These are phyloP conservation scores for Rhabdophis nuchalis DNA, from an alignment of 2,797 vertebrate genomes.

Conservation along the genomic window DNA sequence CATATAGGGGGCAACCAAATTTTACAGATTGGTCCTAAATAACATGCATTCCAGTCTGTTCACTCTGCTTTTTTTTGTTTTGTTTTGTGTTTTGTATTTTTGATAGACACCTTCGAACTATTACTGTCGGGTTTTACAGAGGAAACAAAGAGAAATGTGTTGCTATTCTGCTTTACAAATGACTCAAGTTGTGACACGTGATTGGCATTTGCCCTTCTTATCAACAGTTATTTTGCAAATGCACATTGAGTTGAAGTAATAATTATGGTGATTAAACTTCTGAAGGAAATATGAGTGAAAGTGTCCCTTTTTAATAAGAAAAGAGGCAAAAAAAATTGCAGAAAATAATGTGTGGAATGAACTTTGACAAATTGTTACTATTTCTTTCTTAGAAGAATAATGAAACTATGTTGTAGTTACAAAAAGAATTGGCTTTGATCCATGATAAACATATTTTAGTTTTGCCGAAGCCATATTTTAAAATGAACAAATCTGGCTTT, in stretches of 20 bases:
- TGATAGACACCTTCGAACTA: background rate
- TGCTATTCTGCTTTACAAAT: background rate
- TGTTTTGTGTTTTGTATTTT: background rate
- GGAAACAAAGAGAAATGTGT: background rate
- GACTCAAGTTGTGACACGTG: background rate
- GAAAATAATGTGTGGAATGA: background rate
- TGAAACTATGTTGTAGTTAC: background rate
- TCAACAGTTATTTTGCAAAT: background rate
- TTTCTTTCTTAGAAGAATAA: background rate
- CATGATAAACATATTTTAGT: background rate
- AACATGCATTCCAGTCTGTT: background rate
- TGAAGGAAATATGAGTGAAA: slow-evolving; percentile 6
- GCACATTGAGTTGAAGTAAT: background rate
- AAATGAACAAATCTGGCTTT: background rate
- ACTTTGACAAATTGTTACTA: background rate
- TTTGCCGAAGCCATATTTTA: background rate
- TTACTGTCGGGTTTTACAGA: background rate
- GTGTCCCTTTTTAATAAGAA: background rate
- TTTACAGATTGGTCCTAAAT: background rate
- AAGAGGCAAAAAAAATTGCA: background rate
- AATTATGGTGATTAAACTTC: slow-evolving; percentile 26
- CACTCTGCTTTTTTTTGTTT: background rate
- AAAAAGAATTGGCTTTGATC: background rate
- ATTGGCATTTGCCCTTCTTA: background rate
- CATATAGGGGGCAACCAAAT: background rate